Conservation (phyloP, 2,888 invertebrate genomes). For the Tethea ocularis region DNA sequence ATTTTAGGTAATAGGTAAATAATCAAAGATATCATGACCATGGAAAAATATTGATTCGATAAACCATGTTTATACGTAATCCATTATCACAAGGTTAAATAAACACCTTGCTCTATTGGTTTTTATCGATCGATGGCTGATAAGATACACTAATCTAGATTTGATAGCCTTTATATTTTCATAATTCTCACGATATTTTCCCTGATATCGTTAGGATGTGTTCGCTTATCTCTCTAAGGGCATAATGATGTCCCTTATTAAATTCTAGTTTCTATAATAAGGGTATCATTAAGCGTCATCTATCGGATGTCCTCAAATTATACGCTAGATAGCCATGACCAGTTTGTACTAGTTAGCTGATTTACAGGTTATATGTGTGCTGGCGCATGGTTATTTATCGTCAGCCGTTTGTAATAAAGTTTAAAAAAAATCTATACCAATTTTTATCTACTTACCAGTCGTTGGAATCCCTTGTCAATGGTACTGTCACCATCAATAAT, state of each 20-base stretch:
- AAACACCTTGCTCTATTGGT: neutral
- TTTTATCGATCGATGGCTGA: neutral
- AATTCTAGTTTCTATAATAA: neutral
- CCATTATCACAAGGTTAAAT: neutral
- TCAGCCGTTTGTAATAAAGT: neutral
- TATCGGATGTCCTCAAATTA: constrained; percentile 30
- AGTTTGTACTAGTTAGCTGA: constrained; percentile 21
- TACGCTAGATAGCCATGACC: constrained; percentile 17
- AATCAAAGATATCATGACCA: no score
- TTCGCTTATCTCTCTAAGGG: neutral
- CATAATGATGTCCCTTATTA: neutral
- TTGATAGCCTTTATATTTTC: neutral
- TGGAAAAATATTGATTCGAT: neutral
- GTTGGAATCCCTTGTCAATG: no score
- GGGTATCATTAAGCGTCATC: constrained; percentile 17
- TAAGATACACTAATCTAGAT: neutral
- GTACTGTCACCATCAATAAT: no score
- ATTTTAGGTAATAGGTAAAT: no score
- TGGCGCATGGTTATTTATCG: neutral
- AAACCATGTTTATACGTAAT: neutral
- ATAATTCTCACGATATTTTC: neutral
- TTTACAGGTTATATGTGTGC: constrained; percentile 22
- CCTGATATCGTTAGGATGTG: neutral
- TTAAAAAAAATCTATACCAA: no score
- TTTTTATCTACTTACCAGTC: no score